Base-by-base conservation (phyloP, 1,140 invertebrate genomes). In the Capitella teleta region DNA sequence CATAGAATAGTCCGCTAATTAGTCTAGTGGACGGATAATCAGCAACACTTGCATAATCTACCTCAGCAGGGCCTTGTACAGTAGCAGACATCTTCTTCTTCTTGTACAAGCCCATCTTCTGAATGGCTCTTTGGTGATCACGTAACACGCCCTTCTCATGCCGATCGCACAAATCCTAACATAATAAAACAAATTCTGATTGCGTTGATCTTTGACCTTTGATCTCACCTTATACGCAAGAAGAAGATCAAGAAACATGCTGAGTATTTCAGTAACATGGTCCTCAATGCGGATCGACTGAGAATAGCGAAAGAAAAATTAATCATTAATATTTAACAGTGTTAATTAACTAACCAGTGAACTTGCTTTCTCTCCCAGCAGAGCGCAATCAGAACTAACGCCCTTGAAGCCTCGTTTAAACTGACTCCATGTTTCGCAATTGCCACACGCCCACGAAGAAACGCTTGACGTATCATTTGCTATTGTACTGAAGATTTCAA, bases 61-160 rank as follows among this genome's bases (percentile, higher is more conserved):
- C 58, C 49, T 40, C 49, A 42, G 46, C 40, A 28, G 43, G 19
- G 3, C 78, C 78, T 49, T 76, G 72, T 24, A 82, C 80, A 21
- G 81, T 80, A 6, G 80, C 80, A 59, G 82, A 80, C 70, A 83
- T 81, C 61, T 80, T 79, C 48, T 80, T 73, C 59, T 83, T 82
- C 59, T 83, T 83, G 49, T 82, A 72, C 3, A 77, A 74, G 5
- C 82, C 62, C 80, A 84, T 82, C 51, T 81, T 82, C 2, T 79
- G 76, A 5, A 83, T 65, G 2, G 81, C 82, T 41, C 74, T 75
- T 57, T 83, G 80, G 63, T 84, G 82, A 65, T 84, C 82, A 19
- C 77, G 74, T 12, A 79, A 76, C 0, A 83, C 77, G 21, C 81
- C 81, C 57, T 79, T 77, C 61, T 84, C 82, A 57, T 83, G 77